Percentiles rank a stretch among this genome's conserved stretches.
phyloP scores from a whole-genome alignment of 2,888 invertebrate genomes.

The Acronicta aceris region DNA sequence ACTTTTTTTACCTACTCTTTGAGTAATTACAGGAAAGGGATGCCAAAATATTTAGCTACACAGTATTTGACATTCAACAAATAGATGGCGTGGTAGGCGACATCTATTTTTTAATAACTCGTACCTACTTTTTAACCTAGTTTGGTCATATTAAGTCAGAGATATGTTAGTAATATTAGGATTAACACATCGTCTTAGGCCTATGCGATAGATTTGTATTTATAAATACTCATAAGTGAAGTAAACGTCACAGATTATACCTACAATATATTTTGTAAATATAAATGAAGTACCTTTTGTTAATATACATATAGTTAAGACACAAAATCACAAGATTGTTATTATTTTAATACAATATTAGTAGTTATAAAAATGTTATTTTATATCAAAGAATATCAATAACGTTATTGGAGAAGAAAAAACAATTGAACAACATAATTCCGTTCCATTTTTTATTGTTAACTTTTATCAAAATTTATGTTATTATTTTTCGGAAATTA shows the following conservation, averaged over 20 bases:
- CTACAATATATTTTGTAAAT: conserved; percentile 75
- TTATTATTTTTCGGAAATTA: conserved; percentile 29
- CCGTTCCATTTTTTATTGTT: conserved; percentile 17
- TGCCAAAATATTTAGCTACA: not conserved
- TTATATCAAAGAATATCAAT: conserved; percentile 40
- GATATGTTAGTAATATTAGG: conserved; percentile 42
- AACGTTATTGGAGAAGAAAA: conserved; percentile 13
- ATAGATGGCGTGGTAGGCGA: not conserved
- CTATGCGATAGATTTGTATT: conserved; percentile 63
- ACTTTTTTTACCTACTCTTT: not conserved
- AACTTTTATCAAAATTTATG: conserved; percentile 35
- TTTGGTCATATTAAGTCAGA: conserved; percentile 7
- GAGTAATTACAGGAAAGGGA: not conserved
- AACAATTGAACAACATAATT: conserved; percentile 4
- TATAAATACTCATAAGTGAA: conserved; percentile 72
- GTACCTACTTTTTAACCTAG: conserved; percentile 7
- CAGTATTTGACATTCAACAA: not conserved
- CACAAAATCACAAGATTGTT: conserved; percentile 50
- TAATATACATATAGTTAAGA: conserved; percentile 52
- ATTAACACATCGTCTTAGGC: conserved; percentile 54
- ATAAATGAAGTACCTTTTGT: conserved; percentile 68
- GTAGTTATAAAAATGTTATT: conserved; percentile 50
- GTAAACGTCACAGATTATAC: conserved; percentile 59
- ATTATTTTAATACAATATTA: conserved; percentile 45
- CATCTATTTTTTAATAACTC: not conserved